A percentile compares a stretch with the other conserved stretches of the same genome.
Conservation (phyloP, 2,888 invertebrate genomes). For the Caenorhabditis sulstoni region DNA sequence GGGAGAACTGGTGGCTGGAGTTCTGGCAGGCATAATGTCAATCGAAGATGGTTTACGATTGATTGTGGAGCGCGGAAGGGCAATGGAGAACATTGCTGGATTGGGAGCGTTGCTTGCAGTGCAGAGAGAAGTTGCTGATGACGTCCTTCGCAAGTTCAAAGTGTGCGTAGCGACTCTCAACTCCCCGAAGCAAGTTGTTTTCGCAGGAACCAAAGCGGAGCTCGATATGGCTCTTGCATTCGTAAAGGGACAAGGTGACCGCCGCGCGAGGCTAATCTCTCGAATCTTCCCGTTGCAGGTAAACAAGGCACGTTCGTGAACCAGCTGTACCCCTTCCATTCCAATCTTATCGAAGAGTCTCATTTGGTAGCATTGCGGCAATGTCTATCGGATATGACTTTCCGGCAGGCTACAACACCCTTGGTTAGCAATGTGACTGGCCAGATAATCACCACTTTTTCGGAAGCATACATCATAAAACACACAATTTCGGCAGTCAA, state of each 20-base stretch:
- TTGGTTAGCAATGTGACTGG: constrained; percentile 73
- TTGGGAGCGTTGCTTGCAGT: constrained; percentile 71
- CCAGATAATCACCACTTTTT: constrained; percentile 56
- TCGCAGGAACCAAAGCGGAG: constrained; percentile 64
- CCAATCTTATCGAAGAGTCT: constrained; percentile 64
- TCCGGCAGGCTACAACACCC: constrained; percentile 56
- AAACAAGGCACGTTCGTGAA: constrained; percentile 70
- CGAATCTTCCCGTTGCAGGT: constrained; percentile 24
- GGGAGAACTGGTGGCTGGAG: constrained; percentile 71
- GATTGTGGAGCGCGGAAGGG: constrained; percentile 67
- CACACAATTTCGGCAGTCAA: constrained; percentile 68
- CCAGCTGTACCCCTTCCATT: constrained; percentile 74
- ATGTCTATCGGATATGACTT: constrained; percentile 52
- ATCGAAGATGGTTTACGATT: constrained; percentile 67
- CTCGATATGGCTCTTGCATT: constrained; percentile 59
- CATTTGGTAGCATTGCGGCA: constrained; percentile 61
- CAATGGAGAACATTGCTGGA: constrained; percentile 69
- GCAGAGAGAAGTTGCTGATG: constrained; percentile 61
- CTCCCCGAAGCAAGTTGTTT: constrained; percentile 70
- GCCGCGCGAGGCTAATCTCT: background rate
- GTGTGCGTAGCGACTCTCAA: constrained; percentile 67
- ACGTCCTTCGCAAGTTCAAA: constrained; percentile 57
- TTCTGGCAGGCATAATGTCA: constrained; percentile 62
- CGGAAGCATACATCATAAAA: constrained; percentile 64
- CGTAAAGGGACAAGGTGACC: constrained; percentile 55